Conservation (phyloP, 2,113 vertebrate species). For the Mastomys natalensis region DNA sequence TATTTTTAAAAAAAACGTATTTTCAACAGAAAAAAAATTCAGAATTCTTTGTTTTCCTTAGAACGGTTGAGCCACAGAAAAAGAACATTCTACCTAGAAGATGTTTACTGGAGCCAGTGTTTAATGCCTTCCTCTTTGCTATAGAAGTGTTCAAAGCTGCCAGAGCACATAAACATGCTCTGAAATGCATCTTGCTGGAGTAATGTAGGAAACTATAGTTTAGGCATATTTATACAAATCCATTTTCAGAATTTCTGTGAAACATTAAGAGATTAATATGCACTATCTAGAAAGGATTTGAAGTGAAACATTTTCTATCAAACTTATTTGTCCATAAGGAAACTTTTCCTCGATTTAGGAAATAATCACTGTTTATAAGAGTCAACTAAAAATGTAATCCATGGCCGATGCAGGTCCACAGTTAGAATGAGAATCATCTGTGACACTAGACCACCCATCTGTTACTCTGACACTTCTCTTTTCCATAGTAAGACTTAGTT, state of each 20-base stretch:
- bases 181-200: not conserved
- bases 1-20: not conserved
- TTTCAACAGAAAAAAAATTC: not conserved
- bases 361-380: constrained; percentile 1
- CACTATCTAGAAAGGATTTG: not conserved
- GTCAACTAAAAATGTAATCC: not conserved
- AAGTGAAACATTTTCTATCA: not conserved
- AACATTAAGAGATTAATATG: not conserved
- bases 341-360: not conserved
- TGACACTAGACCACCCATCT: not conserved
- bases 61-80: constrained; percentile 5
- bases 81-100: constrained; percentile 13
- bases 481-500: not conserved
- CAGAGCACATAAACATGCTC: not conserved
- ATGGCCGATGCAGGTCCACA: not conserved
- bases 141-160: not conserved
- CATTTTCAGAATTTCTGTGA: not conserved
- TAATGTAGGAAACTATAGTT: not conserved
- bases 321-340: not conserved
- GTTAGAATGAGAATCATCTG: not conserved
- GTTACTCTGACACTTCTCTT: not conserved
- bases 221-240: not conserved
- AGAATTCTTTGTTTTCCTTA: constrained; percentile 39
- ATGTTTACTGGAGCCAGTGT: not conserved
- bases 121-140: not conserved